phyloP scores from a whole-genome alignment of 2,113 vertebrate genomes.

The Vimba vimba region DNA sequence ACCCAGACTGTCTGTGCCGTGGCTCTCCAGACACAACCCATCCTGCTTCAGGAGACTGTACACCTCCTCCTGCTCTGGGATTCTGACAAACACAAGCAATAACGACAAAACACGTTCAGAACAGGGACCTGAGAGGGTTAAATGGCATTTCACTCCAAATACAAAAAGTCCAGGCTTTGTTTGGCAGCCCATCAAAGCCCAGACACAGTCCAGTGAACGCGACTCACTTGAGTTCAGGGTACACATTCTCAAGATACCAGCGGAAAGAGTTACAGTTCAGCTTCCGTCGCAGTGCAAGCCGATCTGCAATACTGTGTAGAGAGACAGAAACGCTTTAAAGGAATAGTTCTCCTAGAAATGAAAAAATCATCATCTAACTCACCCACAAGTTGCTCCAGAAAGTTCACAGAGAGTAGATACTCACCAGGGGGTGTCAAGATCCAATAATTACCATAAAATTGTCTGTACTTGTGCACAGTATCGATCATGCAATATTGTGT shows the following conservation, averaged over 20 bases:
- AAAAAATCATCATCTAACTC: too few species aligned
- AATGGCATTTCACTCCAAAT: background rate
- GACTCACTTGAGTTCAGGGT: conserved; percentile 94
- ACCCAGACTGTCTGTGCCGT: conserved; percentile 79
- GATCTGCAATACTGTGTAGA: conserved; percentile 83
- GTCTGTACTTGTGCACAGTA: background rate
- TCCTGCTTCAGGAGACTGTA: conserved; percentile 89
- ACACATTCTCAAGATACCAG: conserved; percentile 98
- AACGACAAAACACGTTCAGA: background rate
- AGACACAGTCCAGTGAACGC: background rate
- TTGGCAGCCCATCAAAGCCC: background rate
- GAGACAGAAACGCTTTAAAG: background rate
- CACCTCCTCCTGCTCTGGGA: conserved; percentile 89
- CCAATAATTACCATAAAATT: background rate
- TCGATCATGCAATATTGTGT: background rate
- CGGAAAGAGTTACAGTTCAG: conserved; percentile 96
- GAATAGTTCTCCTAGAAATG: background rate
- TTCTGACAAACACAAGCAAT: conserved; percentile 70
- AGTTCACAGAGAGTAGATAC: too few species aligned
- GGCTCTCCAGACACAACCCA: conserved; percentile 85
- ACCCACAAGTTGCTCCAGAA: too few species aligned
- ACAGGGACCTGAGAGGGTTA: background rate
- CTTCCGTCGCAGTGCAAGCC: conserved; percentile 86
- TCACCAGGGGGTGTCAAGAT: background rate
- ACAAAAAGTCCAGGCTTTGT: background rate